These are phyloP conservation scores for Cryptotis parvus DNA, from an alignment of 2,113 vertebrate species.

Conservation along the genomic window DNA sequence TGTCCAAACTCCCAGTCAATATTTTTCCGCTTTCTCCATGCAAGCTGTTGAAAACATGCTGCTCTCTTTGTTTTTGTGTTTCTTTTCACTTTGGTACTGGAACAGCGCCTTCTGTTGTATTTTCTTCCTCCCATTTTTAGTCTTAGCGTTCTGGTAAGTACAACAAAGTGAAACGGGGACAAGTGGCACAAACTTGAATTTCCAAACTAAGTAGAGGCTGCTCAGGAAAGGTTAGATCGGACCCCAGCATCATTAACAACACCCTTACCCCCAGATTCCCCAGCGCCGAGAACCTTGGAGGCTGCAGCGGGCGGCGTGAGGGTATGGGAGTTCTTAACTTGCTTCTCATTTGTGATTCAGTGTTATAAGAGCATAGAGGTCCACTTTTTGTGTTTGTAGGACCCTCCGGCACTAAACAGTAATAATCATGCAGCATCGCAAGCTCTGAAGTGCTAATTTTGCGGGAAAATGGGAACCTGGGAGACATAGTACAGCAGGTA, in stretches of 20 bases:
- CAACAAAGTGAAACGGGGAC: conserved; percentile 71
- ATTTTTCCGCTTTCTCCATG: conserved; percentile 68
- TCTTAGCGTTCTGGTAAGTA: conserved; percentile 72
- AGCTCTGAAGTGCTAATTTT: conserved; percentile 10
- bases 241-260: too few relatives aligned
- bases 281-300: background rate
- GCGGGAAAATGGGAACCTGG: conserved; percentile 13
- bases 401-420: conserved; percentile 7
- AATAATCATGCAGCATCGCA: too few relatives aligned
- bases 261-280: too few relatives aligned
- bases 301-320: background rate
- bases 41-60: conserved; percentile 80
- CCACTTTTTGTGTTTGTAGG: background rate
- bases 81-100: conserved; percentile 75
- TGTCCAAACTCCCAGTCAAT: conserved; percentile 75
- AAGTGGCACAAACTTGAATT: conserved; percentile 64
- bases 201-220: conserved; percentile 19
- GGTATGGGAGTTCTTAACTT: background rate
- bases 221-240: background rate
- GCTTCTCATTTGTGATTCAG: conserved; percentile 29
- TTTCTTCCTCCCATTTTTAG: conserved; percentile 67
- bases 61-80: conserved; percentile 79
- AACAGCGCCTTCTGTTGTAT: conserved; percentile 77
- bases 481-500: too few relatives aligned
- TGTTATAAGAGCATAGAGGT: background rate